Percentiles rank a stretch among this genome's conserved stretches.
These are phyloP conservation scores for Sebastes nivosus DNA, from an alignment of 2,797 vertebrate genomes.

Conservation along the genomic window DNA sequence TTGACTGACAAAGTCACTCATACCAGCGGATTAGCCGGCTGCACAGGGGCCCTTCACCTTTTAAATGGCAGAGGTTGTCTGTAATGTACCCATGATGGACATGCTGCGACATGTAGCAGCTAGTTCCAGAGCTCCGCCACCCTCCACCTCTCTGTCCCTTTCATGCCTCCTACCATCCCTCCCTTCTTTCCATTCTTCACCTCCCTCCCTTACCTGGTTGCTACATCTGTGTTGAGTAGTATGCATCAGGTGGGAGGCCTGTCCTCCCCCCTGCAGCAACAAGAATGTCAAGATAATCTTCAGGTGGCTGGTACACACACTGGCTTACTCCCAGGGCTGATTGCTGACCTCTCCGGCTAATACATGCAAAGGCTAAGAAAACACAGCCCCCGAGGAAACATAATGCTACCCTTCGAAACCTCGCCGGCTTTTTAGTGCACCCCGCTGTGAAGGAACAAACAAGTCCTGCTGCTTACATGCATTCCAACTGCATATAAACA, in stretches of 20 bases:
- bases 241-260: slow-evolving; percentile 33
- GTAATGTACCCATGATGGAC: slow-evolving; percentile 59
- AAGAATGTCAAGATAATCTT: slow-evolving; percentile 76
- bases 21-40: slow-evolving; percentile 68
- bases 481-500: slow-evolving; percentile 45
- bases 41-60: slow-evolving; percentile 54
- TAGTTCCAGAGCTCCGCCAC: slow-evolving; percentile 1
- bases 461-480: slow-evolving; percentile 40
- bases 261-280: background rate
- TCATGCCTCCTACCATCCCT: slow-evolving; percentile 6
- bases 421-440: slow-evolving; percentile 1
- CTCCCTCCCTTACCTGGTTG: slow-evolving; percentile 1
- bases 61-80: slow-evolving; percentile 41
- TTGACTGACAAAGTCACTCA: slow-evolving; percentile 77
- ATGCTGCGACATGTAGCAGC: slow-evolving; percentile 50
- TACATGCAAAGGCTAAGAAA: slow-evolving; percentile 47
- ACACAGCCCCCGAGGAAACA: slow-evolving; percentile 41
- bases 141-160: slow-evolving; percentile 37
- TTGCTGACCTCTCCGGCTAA: slow-evolving; percentile 52
- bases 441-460: slow-evolving; percentile 36
- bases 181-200: slow-evolving; percentile 27
- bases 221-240: slow-evolving; percentile 32
- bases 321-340: slow-evolving; percentile 40
- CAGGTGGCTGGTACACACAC: slow-evolving; percentile 68
- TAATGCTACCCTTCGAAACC: slow-evolving; percentile 45